These are phyloP conservation scores for Eulithis testata DNA, from an alignment of 2,888 invertebrate genomes.

Conservation along the genomic window DNA sequence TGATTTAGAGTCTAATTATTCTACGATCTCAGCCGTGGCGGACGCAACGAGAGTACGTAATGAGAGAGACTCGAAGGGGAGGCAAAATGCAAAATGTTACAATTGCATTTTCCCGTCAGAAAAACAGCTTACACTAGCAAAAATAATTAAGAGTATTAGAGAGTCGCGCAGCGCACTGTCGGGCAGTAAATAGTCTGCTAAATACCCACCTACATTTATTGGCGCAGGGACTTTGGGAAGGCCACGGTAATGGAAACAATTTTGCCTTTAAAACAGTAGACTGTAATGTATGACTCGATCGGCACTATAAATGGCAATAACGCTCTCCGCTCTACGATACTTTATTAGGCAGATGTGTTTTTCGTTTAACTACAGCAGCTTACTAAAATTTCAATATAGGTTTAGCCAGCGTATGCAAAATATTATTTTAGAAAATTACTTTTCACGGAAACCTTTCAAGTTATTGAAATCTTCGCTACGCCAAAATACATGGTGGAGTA, in stretches of 20 bases:
- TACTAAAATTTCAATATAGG: too few relatives aligned
- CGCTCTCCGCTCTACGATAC: constrained; percentile 19
- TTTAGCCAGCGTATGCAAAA: not conserved
- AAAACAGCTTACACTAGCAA: constrained; percentile 83
- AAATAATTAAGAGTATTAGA: constrained; percentile 84
- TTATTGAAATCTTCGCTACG: constrained; percentile 18
- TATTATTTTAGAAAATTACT: not conserved
- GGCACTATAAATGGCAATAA: constrained; percentile 36
- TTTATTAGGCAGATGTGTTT: constrained; percentile 21
- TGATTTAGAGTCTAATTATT: constrained; percentile 83
- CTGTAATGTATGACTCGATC: constrained; percentile 56
- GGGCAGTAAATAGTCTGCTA: constrained; percentile 81
- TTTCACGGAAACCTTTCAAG: constrained; percentile 18
- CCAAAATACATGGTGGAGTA: constrained; percentile 10
- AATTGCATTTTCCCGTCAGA: constrained; percentile 80
- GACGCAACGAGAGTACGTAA: constrained; percentile 74
- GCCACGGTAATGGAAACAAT: constrained; percentile 76
- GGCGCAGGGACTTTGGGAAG: constrained; percentile 69
- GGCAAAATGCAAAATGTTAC: constrained; percentile 80
- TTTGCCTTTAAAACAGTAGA: constrained; percentile 73
- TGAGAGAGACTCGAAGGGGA: constrained; percentile 64
- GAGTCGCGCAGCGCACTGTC: constrained; percentile 76
- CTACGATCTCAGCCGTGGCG: constrained; percentile 78
- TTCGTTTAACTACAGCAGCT: constrained; percentile 1
- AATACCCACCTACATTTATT: constrained; percentile 83